Percentiles rank a stretch among this genome's conserved stretches.
Evolutionary conservation across 2,888 invertebrate species (phyloP).

Genomic region (Mythimna vitellina): DNA sequence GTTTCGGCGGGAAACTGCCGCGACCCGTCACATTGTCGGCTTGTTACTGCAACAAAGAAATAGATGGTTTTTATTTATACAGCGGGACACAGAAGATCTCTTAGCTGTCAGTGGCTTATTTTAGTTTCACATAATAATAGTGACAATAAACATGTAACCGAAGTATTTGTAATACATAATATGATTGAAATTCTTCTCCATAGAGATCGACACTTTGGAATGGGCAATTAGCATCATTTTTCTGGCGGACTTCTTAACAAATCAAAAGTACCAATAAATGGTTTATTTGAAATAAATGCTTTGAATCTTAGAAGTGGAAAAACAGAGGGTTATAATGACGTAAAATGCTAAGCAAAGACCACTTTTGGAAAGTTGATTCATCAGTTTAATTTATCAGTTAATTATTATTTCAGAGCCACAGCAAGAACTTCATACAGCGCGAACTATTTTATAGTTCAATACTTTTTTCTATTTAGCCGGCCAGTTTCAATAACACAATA

Average conservation of each 20-base stretch:
- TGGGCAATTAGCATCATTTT: no score
- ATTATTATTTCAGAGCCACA: background rate
- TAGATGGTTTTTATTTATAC: conserved; percentile 32
- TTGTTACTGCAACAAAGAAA: conserved; percentile 82
- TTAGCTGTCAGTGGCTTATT: no score
- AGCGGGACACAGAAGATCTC: background rate
- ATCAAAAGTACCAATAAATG: no score
- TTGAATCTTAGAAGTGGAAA: background rate
- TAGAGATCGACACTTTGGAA: no score
- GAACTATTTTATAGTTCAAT: background rate
- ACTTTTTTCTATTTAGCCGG: background rate
- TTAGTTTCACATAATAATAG: no score
- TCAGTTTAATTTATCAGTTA: background rate
- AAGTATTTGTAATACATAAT: no score
- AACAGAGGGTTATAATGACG: background rate
- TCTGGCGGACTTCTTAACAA: no score
- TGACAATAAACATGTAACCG: no score
- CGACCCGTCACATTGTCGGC: conserved; percentile 83
- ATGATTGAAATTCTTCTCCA: no score
- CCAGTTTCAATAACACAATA: conserved; percentile 31
- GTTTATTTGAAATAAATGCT: no score
- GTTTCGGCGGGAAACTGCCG: conserved; percentile 68
- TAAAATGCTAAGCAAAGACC: background rate
- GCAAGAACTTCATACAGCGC: background rate
- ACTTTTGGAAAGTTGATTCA: background rate